These are phyloP conservation scores for Andinoacara biseriatus DNA, from an alignment of 2,113 vertebrate species.

Conservation along the genomic window DNA sequence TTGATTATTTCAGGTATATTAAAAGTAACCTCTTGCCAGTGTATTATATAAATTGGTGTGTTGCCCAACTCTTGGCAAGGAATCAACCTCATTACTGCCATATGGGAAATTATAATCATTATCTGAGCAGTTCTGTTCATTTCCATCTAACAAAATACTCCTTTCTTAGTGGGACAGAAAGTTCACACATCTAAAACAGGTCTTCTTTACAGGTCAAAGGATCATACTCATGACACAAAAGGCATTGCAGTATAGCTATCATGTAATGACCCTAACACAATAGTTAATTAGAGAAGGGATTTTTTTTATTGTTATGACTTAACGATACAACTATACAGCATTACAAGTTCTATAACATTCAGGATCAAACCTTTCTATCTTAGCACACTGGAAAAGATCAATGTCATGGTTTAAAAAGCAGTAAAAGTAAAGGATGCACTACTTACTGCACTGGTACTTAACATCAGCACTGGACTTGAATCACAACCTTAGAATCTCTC, in stretches of 20 bases:
- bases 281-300: neutral
- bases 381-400: neutral
- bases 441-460: neutral
- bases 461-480: neutral
- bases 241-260: neutral
- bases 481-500: neutral
- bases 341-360: neutral
- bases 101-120: conserved; percentile 62
- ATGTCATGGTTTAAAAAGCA: neutral
- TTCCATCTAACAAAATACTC: conserved; percentile 15
- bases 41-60: conserved; percentile 56
- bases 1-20: conserved; percentile 72
- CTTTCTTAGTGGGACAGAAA: conserved; percentile 23
- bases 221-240: neutral
- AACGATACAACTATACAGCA: neutral
- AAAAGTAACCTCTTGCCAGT: conserved; percentile 58
- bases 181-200: conserved; percentile 22
- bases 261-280: neutral
- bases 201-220: conserved; percentile 17
- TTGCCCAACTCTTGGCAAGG: conserved; percentile 62
- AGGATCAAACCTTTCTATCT: neutral
- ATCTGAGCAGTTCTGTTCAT: conserved; percentile 50
- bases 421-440: neutral
- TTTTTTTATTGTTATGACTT: neutral
- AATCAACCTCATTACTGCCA: conserved; percentile 68